Evolutionary conservation across 2,888 invertebrate species (phyloP).

Genomic region (Actias luna): DNA sequence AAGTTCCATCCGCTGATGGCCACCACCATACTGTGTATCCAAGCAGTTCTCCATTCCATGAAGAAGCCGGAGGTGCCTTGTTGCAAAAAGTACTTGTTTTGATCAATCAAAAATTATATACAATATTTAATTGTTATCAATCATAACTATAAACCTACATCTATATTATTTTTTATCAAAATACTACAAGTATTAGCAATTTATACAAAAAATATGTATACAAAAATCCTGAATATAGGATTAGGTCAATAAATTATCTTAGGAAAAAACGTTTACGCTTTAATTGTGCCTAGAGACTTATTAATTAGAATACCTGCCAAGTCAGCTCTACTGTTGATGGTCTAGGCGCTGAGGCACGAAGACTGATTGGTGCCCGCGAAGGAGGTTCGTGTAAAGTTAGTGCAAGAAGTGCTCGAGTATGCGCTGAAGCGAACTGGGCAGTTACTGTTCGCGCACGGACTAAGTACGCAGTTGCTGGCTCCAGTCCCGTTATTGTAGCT

Average conservation of each 20-base stretch:
- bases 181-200: too few relatives aligned
- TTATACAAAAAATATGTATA: too few relatives aligned
- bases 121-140: neutral
- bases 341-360: slow-evolving; percentile 66
- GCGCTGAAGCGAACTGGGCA: slow-evolving; percentile 71
- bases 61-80: slow-evolving; percentile 84
- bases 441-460: slow-evolving; percentile 72
- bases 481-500: slow-evolving; percentile 69
- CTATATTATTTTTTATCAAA: neutral
- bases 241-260: too few relatives aligned
- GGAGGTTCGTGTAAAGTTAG: slow-evolving; percentile 73
- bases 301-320: slow-evolving; percentile 60
- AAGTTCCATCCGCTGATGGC: slow-evolving; percentile 68
- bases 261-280: neutral
- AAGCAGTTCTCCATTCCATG: slow-evolving; percentile 89
- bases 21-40: slow-evolving; percentile 90
- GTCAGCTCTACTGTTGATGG: slow-evolving; percentile 65
- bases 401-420: slow-evolving; percentile 69
- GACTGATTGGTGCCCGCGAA: slow-evolving; percentile 62
- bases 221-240: too few relatives aligned
- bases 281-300: neutral
- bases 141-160: too few relatives aligned
- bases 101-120: neutral
- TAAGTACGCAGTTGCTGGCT: slow-evolving; percentile 72
- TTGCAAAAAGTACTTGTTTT: slow-evolving; percentile 19